Conservation (phyloP, 2,797 vertebrate genomes). For the Merluccius polli region DNA sequence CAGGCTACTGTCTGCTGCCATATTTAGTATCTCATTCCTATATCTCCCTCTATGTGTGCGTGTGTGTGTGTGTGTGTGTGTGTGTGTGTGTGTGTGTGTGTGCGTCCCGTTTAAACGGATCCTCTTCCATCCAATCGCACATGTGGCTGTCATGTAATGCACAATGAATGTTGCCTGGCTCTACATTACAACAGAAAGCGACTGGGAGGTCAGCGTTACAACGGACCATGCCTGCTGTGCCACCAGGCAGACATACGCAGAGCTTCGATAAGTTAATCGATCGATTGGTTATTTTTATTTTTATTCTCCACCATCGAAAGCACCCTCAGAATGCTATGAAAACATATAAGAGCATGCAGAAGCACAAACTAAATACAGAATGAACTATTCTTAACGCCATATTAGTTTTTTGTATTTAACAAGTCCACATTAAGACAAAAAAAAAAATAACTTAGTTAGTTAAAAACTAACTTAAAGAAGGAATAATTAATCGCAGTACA, state of each 20-base stretch:
- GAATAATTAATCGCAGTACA: slow-evolving; percentile 8
- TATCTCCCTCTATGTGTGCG: not conserved
- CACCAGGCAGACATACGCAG: not conserved
- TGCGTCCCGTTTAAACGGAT: not conserved
- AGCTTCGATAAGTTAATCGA: not conserved
- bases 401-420: not conserved
- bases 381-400: not conserved
- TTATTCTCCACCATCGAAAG: not conserved
- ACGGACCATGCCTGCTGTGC: slow-evolving; percentile 27
- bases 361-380: not conserved
- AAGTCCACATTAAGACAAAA: not conserved
- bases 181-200: slow-evolving; percentile 56
- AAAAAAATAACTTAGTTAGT: no score
- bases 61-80: not conserved
- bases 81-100: not conserved
- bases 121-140: slow-evolving; percentile 47
- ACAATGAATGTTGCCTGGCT: slow-evolving; percentile 68
- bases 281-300: not conserved
- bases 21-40: slow-evolving; percentile 8
- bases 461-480: not conserved
- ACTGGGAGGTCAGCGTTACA: slow-evolving; percentile 34
- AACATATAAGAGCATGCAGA: not conserved
- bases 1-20: slow-evolving; percentile 2
- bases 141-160: slow-evolving; percentile 66
- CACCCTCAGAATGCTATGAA: not conserved